Conservation (phyloP, 2,797 vertebrate species). For the Xiphophorus birchmanni region DNA sequence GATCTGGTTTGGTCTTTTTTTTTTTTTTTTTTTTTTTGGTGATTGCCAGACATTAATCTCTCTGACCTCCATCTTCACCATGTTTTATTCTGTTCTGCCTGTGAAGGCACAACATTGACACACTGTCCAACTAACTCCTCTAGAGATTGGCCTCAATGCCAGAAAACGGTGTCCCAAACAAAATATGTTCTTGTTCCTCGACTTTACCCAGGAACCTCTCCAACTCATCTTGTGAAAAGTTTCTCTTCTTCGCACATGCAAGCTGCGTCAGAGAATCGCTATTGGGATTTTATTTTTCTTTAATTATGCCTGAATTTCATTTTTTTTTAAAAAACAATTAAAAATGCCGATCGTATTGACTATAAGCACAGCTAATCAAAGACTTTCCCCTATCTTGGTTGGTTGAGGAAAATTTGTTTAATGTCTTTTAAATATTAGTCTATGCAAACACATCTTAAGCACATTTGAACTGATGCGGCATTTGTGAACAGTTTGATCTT, state of each 20-base stretch:
- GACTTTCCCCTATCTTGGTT: not conserved
- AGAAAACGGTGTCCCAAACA: not conserved
- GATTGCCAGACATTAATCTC: not conserved
- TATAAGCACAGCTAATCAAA: not conserved
- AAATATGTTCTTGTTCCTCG: not conserved
- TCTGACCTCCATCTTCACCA: not conserved
- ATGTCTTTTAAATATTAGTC: not conserved
- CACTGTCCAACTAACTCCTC: not conserved
- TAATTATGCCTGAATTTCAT: not conserved
- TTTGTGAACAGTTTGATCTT: not conserved
- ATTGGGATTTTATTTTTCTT: not conserved
- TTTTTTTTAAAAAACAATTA: too few species aligned
- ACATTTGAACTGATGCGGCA: not conserved
- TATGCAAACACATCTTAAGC: not conserved
- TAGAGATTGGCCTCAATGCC: not conserved
- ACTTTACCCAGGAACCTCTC: not conserved
- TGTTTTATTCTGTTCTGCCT: not conserved
- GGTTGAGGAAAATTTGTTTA: not conserved
- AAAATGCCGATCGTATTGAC: not conserved
- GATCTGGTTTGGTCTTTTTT: not conserved
- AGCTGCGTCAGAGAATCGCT: not conserved
- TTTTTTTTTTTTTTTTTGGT: not conserved
- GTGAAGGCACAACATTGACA: not conserved
- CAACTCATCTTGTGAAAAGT: not conserved
- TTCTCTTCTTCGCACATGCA: not conserved